phyloP scores from a whole-genome alignment of 64 coral and sea anemone genomes.

The Actinia tenebrosa region DNA sequence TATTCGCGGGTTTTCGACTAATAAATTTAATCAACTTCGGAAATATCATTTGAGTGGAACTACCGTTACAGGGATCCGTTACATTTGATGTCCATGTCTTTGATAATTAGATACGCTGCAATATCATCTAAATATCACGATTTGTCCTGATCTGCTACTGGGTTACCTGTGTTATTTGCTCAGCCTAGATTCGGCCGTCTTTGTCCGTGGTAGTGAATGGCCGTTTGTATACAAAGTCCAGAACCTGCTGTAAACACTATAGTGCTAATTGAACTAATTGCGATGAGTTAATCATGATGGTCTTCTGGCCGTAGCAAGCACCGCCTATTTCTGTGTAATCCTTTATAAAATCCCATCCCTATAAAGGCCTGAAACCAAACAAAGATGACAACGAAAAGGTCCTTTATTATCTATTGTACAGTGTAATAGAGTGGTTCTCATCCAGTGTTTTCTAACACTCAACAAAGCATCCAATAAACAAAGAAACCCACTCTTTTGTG shows the following conservation, averaged over 20 bases:
- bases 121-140: too few species aligned
- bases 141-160: neutral
- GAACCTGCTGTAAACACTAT: neutral
- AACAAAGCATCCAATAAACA: slow-evolving; percentile 20
- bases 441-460: slow-evolving; percentile 22
- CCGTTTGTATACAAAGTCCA: neutral
- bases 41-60: too few species aligned
- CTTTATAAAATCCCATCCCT: neutral
- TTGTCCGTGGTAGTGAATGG: neutral
- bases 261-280: neutral
- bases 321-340: neutral
- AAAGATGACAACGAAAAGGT: neutral
- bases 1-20: too few species aligned
- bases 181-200: neutral
- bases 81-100: too few species aligned
- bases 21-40: too few species aligned
- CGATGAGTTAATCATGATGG: neutral
- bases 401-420: neutral
- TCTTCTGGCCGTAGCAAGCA: neutral
- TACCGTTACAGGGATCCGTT: too few species aligned
- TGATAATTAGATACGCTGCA: too few species aligned
- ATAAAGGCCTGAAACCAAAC: neutral
- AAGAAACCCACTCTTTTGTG: slow-evolving; percentile 17
- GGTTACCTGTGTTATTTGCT: neutral
- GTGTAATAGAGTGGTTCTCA: neutral